Base-by-base conservation (phyloP, 64 coral and sea anemone species). In the Stylophora pistillata region DNA sequence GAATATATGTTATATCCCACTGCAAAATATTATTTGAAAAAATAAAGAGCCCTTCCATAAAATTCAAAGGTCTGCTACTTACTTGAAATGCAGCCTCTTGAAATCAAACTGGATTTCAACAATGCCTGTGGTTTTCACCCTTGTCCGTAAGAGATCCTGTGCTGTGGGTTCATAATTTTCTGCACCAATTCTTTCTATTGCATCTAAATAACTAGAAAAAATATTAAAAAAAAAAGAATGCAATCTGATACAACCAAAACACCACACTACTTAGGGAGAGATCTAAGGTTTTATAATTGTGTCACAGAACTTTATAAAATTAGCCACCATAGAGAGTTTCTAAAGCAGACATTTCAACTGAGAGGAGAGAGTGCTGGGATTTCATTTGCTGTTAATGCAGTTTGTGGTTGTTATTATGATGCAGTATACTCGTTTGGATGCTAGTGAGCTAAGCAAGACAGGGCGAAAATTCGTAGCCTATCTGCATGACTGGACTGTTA, bases 71-170 rank as follows among this genome's bases (percentile, higher is more conserved):
- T 47, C 37, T 47, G 41, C 0, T 16, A 82, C 97, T 99, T 86
- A 99, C 97, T 99, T 99, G 90, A 99, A 99, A 76, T 99, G 97
- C 73, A 99, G 91, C 86, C 97, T 95, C 65, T 95, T 99, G 73
- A 95, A 94, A 82, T 99, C 93, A 93, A 99, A 99, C 61, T 95
- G 93, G 28, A 99, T 91, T 72, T 99, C 97, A 52, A 95, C 93
- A 66, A 99, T 95, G 57, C 97, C 97, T 21, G 97, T 99, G 56
- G 97, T 99, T 84, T 93, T 99, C 25, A 95, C 93, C 88, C 97
- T 93, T 66, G 93, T 95, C 90, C 97, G 80, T 78, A 99, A 86
- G 55, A 99, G 89, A 86, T 99, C 97, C 90, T 99, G 93, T 65
- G 95, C 93, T 13, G 97, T 99, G 65, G 97, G 93, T 68, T 92